Conservation (phyloP, 2,113 vertebrate genomes). For the Tauraco erythrolophus region DNA sequence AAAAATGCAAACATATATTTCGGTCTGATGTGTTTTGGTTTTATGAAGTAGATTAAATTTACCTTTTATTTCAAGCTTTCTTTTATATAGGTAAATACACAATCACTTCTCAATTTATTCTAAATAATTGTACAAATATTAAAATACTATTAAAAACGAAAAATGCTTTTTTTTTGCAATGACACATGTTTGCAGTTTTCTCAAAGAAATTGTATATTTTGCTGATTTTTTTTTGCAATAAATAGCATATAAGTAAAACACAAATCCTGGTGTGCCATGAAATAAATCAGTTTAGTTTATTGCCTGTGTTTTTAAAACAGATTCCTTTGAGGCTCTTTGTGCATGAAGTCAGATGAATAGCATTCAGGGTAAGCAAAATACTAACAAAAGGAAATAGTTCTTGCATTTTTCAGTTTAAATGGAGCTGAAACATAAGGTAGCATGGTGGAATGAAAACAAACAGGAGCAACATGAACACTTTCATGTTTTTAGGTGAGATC, state of each 20-base stretch:
- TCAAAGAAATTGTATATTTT: not conserved
- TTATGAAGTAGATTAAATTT: not conserved
- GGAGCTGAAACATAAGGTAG: not conserved
- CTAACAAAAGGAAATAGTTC: not conserved
- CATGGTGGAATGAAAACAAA: rapidly evolving
- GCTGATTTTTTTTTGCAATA: not conserved
- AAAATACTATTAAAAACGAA: not conserved
- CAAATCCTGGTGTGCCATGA: not conserved
- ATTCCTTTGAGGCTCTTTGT: not conserved
- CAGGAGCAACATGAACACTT: not conserved
- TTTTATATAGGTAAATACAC: not conserved
- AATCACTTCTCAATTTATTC: not conserved
- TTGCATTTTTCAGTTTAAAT: not conserved
- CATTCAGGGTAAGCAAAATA: not conserved
- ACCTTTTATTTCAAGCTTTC: not conserved
- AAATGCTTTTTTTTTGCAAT: not conserved
- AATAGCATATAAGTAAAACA: not conserved
- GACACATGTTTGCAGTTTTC: constrained; percentile 49
- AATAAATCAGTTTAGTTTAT: not conserved
- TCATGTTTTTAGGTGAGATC: not conserved
- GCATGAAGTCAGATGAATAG: not conserved
- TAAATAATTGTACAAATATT: not conserved
- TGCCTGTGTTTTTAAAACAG: not conserved
- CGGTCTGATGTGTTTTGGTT: not conserved
- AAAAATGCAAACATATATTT: constrained; percentile 66